Conservation (phyloP, 1,140 invertebrate species). For the Orius insidiosus region DNA sequence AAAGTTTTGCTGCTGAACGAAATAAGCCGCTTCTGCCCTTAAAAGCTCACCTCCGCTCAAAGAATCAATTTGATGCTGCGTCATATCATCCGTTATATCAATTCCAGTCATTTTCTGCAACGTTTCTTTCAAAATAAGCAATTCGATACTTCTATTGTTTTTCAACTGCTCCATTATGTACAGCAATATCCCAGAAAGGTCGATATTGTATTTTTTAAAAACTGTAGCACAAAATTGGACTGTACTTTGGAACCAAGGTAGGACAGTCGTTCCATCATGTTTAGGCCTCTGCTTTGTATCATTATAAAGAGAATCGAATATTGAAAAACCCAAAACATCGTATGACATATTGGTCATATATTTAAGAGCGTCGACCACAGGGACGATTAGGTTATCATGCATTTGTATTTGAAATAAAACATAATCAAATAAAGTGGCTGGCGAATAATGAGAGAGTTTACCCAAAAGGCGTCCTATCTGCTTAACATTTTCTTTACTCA, state of each 20-base stretch:
- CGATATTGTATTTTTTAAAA: constrained; percentile 94
- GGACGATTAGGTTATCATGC: constrained; percentile 91
- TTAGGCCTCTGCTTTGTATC: constrained; percentile 39
- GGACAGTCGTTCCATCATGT: constrained; percentile 83
- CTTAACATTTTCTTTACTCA: constrained; percentile 97
- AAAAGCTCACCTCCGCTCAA: constrained; percentile 92
- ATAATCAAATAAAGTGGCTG: constrained; percentile 92
- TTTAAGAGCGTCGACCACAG: constrained; percentile 95
- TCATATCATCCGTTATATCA: constrained; percentile 92
- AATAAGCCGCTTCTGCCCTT: constrained; percentile 89
- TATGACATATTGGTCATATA: constrained; percentile 91
- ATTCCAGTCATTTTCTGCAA: constrained; percentile 99
- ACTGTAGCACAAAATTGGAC: constrained; percentile 88
- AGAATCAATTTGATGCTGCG: constrained; percentile 85
- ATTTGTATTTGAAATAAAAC: constrained; percentile 83
- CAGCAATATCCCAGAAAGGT: constrained; percentile 84
- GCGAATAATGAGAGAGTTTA: constrained; percentile 91
- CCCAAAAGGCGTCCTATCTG: constrained; percentile 87
- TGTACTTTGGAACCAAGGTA: constrained; percentile 84
- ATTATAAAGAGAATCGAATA: constrained; percentile 76
- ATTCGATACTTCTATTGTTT: constrained; percentile 60
- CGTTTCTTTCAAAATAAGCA: constrained; percentile 92
- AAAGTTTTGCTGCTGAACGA: constrained; percentile 90
- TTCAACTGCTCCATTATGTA: constrained; percentile 96
- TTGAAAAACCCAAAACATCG: constrained; percentile 88